phyloP scores from a whole-genome alignment of 2,888 invertebrate species.

The Tachina fera region DNA sequence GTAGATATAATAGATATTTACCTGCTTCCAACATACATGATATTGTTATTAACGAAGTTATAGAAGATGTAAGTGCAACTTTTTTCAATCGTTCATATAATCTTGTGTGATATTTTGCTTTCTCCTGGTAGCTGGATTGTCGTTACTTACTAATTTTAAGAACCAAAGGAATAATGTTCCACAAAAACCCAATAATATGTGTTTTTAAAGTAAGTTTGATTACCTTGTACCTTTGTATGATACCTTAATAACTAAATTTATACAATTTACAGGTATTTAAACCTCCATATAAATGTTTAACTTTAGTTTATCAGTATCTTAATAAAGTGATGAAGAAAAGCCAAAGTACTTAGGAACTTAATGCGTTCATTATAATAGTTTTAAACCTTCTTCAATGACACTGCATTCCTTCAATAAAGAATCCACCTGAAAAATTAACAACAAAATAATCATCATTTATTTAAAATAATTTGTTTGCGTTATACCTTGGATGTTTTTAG shows the following conservation, averaged over 20 bases:
- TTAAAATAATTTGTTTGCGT: background rate
- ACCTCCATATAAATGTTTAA: constrained; percentile 81
- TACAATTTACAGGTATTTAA: constrained; percentile 78
- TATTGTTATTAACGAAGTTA: constrained; percentile 83
- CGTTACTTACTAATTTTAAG: constrained; percentile 82
- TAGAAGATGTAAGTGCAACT: constrained; percentile 80
- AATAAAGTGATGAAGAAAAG: constrained; percentile 72
- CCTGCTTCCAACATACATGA: constrained; percentile 80
- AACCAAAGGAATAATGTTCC: constrained; percentile 79
- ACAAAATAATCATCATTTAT: background rate
- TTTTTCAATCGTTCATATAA: background rate
- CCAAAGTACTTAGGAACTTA: background rate
- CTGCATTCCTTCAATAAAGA: constrained; percentile 71
- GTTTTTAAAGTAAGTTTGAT: constrained; percentile 80
- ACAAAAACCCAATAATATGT: constrained; percentile 80
- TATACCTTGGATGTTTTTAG: constrained; percentile 45
- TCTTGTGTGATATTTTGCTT: background rate
- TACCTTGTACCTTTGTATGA: background rate
- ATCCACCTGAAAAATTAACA: constrained; percentile 71
- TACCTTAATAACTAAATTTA: constrained; percentile 33
- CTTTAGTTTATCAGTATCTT: constrained; percentile 78
- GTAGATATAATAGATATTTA: constrained; percentile 78
- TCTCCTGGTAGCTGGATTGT: constrained; percentile 80
- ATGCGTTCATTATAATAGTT: constrained; percentile 33
- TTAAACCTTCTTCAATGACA: constrained; percentile 60